Evolutionary conservation across 2,888 invertebrate species (phyloP).

Genomic region (Herminia tarsipennalis): DNA sequence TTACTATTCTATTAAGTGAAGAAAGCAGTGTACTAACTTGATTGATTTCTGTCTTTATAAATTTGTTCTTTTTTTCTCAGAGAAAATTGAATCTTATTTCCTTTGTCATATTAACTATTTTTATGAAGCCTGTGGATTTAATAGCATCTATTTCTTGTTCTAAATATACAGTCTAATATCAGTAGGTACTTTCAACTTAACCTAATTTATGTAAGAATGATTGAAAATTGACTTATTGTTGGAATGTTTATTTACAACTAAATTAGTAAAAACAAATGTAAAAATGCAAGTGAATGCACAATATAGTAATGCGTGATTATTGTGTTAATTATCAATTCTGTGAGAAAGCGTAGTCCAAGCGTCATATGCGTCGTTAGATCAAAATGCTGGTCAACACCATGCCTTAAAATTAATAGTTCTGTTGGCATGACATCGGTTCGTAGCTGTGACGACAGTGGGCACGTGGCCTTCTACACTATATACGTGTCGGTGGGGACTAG

Average conservation of each 20-base stretch:
- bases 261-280: slow-evolving; percentile 41
- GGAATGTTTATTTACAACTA: slow-evolving; percentile 42
- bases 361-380: slow-evolving; percentile 69
- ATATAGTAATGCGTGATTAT: slow-evolving; percentile 53
- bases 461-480: slow-evolving; percentile 10
- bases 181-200: no score
- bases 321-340: slow-evolving; percentile 55
- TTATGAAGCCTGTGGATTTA: no score
- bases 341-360: slow-evolving; percentile 62
- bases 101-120: no score
- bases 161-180: no score
- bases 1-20: slow-evolving; percentile 6
- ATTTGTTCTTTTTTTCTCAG: no score
- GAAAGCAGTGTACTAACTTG: background rate
- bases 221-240: slow-evolving; percentile 9
- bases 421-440: slow-evolving; percentile 81
- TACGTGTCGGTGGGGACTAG: slow-evolving; percentile 52
- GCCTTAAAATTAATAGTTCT: slow-evolving; percentile 23
- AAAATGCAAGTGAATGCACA: slow-evolving; percentile 55
- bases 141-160: no score
- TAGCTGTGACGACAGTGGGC: slow-evolving; percentile 23
- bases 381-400: slow-evolving; percentile 59
- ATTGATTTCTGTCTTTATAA: background rate
- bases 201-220: background rate
- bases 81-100: no score